Base-by-base conservation (phyloP, 2,888 invertebrate species). In the Pycnomerus fuliginosus region DNA sequence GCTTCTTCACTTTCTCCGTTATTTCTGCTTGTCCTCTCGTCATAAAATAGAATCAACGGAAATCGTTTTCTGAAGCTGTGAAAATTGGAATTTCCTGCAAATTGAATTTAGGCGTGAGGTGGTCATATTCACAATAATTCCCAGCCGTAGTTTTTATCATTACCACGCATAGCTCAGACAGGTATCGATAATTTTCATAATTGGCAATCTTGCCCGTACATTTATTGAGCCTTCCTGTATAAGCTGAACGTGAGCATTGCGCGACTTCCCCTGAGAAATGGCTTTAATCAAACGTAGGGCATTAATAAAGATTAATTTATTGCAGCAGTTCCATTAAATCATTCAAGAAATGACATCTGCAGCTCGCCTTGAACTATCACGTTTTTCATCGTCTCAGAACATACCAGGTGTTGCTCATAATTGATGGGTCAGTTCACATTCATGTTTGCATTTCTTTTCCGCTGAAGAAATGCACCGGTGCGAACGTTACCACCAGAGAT, bases 331-430 rank as follows among this genome's bases (percentile, higher is more conserved):
- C 50, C 56, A 59, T 60, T 66, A 65, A 66, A 66, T 66, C 66
- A 66, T 61, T 66, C 65, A 66, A 59, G 56, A 53, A 62, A 61
- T 65, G 65, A 66, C 66, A 65, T 63, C 64, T 64, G 62, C 62
- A 55, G 65, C 55, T 66, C 55, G 61, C 67, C 67, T 67, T 67
- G 66, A 66, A 66, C 68, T 67, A 66, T 66, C 66, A 65, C 67
- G 67, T 64, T 66, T 62, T 64, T 64, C 61, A 64, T 57, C 56
- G 59, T 52, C 56, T 46, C 24, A 28, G 12, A 13, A 5, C 48
- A 58, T 58, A 61, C 65, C 64, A 65, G 65, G 65, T 65, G 65
- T 65, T 65, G 56, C 55, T 42, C 42, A 30, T 62, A 62, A 64
- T 63, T 63, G 63, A 62, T 62, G 58, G 59, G 53, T 52, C 52